phyloP scores from a whole-genome alignment of 2,888 invertebrate species.

The Cephus sareptanus region DNA sequence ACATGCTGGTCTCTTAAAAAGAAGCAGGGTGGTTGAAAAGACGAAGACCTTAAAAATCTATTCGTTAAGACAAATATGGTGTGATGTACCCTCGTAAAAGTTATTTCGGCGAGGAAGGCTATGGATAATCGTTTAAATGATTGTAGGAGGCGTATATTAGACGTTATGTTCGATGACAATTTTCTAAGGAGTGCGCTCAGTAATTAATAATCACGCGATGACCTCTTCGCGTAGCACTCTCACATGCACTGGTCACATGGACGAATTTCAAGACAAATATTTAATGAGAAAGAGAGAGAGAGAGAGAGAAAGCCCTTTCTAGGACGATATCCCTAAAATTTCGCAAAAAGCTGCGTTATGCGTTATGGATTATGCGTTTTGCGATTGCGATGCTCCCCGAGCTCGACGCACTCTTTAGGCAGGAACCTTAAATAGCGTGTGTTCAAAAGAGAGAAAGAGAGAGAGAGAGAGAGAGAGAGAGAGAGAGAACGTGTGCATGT shows the following conservation, averaged over 20 bases:
- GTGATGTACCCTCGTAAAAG: background rate
- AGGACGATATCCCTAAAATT: background rate
- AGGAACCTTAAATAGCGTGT: background rate
- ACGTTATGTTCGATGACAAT: background rate
- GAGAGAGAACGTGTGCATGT: conserved; percentile 17
- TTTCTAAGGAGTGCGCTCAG: background rate
- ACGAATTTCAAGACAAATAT: background rate
- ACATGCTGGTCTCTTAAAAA: background rate
- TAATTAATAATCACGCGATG: background rate
- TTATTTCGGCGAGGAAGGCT: background rate
- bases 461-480: conserved; percentile 18
- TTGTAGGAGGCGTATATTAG: background rate
- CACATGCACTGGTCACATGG: background rate
- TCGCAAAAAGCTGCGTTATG: background rate
- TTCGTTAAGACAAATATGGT: background rate
- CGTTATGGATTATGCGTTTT: background rate
- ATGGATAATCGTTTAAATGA: background rate
- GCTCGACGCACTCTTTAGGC: background rate
- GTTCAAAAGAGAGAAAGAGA: conserved; percentile 16
- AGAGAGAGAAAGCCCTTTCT: conserved; percentile 4
- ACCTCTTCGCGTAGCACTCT: background rate
- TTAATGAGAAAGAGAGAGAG: conserved; percentile 16
- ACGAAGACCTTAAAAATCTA: background rate
- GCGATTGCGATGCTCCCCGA: background rate
- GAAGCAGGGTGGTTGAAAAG: background rate